Base-by-base conservation (phyloP, 2,888 invertebrate genomes). In the Chalcosyrphus nemorum region DNA sequence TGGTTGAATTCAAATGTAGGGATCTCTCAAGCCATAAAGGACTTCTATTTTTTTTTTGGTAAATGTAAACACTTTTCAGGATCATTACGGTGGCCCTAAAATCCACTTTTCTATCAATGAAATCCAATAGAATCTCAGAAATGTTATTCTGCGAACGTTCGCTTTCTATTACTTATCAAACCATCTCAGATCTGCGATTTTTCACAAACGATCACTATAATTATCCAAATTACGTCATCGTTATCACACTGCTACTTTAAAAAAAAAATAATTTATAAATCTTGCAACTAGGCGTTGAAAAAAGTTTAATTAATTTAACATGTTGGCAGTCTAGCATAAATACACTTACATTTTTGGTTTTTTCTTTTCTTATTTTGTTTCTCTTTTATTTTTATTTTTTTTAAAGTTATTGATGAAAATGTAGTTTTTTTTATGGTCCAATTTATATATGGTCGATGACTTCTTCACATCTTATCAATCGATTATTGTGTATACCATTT, bases 141-240 rank as follows among this genome's bases (percentile, higher is more conserved):
- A n/a, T n/a, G n/a, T 47, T 2, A 38, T 24, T 47, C 7, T 56
- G 6, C 32, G 35, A 57, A 21, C 50, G 38, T 38, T 66, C 57
- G 59, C 38, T 76, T 71, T 66, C 61, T 61, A 38, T 54, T 78
- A 61, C 47, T 68, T 75, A 81, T 74, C 61, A 32, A 57, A 15
- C 38, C 35, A 65, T 70, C 52, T 63, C 35, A 29, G 43, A 61
- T 70, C 43, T 71, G 76, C 71, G 59, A 77, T 54, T 59, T 68
- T 61, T 43, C 65, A 66, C 50, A 72, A 63, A 54, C 61, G 68
- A 61, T 66, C 54, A 71, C 72, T 78, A 78, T 65, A 71, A 71
- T 81, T 76, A 76, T 76, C 45, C 59, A 47, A 66, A 81, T 78
- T 82, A 77, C 72, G 77, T 82, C 82, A 82, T 72, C 35, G 68